Percentiles rank a stretch among this genome's conserved stretches.
These are phyloP conservation scores for Thecocarcelia acutangulata DNA, from an alignment of 2,888 invertebrate species.

Conservation along the genomic window DNA sequence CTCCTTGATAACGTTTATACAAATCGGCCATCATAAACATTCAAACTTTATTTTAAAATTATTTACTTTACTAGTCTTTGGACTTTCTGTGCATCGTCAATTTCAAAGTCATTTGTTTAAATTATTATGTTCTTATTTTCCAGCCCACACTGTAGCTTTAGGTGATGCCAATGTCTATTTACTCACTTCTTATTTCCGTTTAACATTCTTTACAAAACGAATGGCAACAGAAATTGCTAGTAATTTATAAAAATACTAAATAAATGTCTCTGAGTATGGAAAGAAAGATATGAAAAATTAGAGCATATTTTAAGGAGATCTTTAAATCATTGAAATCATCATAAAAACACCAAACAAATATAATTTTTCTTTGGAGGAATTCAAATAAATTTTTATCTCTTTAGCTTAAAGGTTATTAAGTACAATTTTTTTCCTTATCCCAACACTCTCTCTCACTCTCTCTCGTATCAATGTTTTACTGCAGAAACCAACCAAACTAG, in stretches of 20 bases:
- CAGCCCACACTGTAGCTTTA: neutral
- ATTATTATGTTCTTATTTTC: too few species aligned
- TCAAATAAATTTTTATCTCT: slow-evolving; percentile 30
- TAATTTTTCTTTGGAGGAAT: slow-evolving; percentile 1
- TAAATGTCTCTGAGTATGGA: neutral
- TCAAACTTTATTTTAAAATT: too few species aligned
- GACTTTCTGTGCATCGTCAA: too few species aligned
- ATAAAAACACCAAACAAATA: neutral
- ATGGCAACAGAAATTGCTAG: slow-evolving; percentile 1
- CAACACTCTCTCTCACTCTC: too few species aligned
- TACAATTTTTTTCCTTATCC: slow-evolving; percentile 50
- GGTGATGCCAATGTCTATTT: neutral
- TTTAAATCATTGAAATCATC: neutral
- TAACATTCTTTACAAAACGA: neutral
- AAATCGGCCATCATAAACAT: too few species aligned
- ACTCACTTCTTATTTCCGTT: neutral
- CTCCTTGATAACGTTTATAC: too few species aligned
- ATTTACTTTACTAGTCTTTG: too few species aligned
- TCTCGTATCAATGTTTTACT: slow-evolving; percentile 11
- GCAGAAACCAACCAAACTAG: neutral
- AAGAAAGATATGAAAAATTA: slow-evolving; percentile 2
- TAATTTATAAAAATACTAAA: slow-evolving; percentile 6
- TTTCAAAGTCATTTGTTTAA: too few species aligned
- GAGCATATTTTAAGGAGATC: slow-evolving; percentile 44
- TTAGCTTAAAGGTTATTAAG: slow-evolving; percentile 46